A percentile compares a stretch with the other conserved stretches of the same genome.
Conservation (phyloP, 2,113 vertebrate genomes). For the Callorhinus ursinus region DNA sequence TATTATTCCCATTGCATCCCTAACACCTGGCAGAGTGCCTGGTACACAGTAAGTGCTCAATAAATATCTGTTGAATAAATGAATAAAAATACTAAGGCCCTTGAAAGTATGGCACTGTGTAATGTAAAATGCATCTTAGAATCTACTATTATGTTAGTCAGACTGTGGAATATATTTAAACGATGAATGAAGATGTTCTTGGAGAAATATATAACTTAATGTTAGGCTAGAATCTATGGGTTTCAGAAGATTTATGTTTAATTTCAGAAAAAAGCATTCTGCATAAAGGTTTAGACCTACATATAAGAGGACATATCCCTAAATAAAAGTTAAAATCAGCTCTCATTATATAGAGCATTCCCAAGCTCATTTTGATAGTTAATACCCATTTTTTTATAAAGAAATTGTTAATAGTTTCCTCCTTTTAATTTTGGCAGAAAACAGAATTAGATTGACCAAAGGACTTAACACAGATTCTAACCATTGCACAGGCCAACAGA, state of each 20-base stretch:
- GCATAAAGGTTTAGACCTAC: not conserved
- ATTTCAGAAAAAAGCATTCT: conserved; percentile 15
- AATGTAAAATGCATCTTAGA: conserved; percentile 36
- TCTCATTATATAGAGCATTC: not conserved
- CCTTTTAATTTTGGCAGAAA: conserved; percentile 32
- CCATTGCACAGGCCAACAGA: not conserved
- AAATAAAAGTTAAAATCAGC: not conserved
- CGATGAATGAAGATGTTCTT: conserved; percentile 31
- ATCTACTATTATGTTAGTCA: conserved; percentile 34
- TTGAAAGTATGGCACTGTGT: conserved; percentile 1
- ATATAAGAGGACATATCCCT: not conserved
- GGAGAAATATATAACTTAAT: conserved; percentile 14
- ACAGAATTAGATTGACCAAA: not conserved
- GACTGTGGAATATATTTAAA: conserved; percentile 36
- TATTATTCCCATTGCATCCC: not conserved
- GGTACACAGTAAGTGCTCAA: conserved; percentile 38
- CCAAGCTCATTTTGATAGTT: not conserved
- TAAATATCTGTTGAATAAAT: conserved; percentile 61
- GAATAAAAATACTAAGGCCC: conserved; percentile 13
- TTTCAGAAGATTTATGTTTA: conserved; percentile 18
- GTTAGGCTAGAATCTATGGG: not conserved
- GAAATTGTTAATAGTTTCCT: conserved; percentile 45
- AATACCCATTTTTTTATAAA: not conserved
- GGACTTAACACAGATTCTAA: not conserved
- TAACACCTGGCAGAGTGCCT: not conserved